A percentile compares a stretch with the other conserved stretches of the same genome.
Evolutionary conservation across 2,797 vertebrate genomes (phyloP).

Genomic region (Aplochiton taeniatus): DNA sequence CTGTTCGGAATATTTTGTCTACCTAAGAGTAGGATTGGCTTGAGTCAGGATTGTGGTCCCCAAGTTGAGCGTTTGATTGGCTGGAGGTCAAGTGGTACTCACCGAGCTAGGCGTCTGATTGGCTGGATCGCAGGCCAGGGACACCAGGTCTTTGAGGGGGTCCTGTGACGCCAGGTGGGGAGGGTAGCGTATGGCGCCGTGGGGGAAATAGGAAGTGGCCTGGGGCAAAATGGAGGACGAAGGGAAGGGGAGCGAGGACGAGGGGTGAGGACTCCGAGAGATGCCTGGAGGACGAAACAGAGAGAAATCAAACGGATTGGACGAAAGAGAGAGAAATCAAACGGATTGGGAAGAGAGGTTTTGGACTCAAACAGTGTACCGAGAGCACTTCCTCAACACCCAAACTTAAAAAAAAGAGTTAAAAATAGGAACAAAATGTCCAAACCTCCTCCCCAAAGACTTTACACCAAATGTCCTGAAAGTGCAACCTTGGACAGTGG

Average conservation of each 20-base stretch:
- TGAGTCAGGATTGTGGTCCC: conserved; percentile 1
- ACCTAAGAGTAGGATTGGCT: background rate
- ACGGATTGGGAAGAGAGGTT: background rate
- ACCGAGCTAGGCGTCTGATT: conserved; percentile 90
- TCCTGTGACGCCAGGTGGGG: conserved; percentile 94
- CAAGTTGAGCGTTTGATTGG: conserved; percentile 6
- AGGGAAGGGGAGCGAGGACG: conserved; percentile 92
- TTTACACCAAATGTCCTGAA: no score
- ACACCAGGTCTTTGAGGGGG: conserved; percentile 94
- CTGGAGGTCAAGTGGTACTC: conserved; percentile 62
- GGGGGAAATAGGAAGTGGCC: conserved; percentile 89
- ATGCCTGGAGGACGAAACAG: conserved; percentile 75
- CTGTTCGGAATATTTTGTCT: background rate
- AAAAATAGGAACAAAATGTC: no score
- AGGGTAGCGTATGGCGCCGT: conserved; percentile 93
- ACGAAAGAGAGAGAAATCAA: background rate
- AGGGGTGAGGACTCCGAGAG: conserved; percentile 88
- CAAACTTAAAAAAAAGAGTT: no score
- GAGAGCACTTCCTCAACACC: no score
- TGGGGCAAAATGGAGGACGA: conserved; percentile 86
- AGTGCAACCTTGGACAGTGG: no score
- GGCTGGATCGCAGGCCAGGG: conserved; percentile 93
- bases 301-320: background rate
- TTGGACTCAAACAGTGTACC: no score
- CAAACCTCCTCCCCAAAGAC: no score